These are phyloP conservation scores for Brachionus rotundiformis DNA, from an alignment of 1,140 invertebrate genomes.

Conservation along the genomic window DNA sequence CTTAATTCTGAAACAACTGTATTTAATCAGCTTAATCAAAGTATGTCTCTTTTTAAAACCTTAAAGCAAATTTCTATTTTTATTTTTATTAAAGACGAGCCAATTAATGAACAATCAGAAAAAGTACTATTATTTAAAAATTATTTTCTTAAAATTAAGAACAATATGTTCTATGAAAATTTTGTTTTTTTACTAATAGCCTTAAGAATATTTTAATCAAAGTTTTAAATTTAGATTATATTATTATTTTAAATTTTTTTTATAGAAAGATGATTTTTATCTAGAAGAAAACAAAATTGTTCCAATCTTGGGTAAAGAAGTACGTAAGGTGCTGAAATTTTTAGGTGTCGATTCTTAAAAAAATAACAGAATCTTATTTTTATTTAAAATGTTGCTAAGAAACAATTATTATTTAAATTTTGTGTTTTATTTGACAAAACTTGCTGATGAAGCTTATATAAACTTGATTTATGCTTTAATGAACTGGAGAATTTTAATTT, in stretches of 20 bases:
- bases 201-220: background rate
- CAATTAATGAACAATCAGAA: background rate
- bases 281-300: background rate
- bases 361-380: background rate
- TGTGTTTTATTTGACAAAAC: background rate
- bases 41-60: background rate
- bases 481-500: conserved; percentile 1
- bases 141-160: background rate
- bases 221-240: background rate
- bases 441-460: background rate
- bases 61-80: background rate
- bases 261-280: background rate
- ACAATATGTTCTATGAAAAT: background rate
- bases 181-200: background rate
- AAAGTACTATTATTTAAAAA: background rate
- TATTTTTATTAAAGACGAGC: background rate
- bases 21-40: background rate
- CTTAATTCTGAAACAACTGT: background rate
- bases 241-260: background rate
- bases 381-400: conserved; percentile 34
- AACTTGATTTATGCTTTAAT: conserved; percentile 10
- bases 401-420: conserved; percentile 19
- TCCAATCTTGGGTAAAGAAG: background rate
- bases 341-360: background rate
- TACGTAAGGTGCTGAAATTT: background rate